Conservation (phyloP, 2,797 vertebrate species). For the Microtus obscurus region DNA sequence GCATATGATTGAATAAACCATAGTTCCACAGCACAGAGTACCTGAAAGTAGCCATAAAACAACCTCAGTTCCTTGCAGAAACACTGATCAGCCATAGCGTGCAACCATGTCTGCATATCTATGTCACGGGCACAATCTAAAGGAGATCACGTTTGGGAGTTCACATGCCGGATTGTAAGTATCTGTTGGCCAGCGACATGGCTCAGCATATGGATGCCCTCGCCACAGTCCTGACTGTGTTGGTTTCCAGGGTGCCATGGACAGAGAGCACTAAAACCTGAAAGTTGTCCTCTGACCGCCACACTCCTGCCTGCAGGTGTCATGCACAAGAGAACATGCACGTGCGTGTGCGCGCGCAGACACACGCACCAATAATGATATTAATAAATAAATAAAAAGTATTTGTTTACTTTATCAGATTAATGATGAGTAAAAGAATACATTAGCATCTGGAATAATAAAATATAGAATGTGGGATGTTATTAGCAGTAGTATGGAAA, state of each 20-base stretch:
- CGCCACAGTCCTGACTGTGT: background rate
- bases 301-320: background rate
- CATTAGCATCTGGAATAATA: constrained; percentile 47
- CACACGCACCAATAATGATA: background rate
- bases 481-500: constrained; percentile 38
- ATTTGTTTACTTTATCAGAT: constrained; percentile 10
- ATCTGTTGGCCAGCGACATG: background rate
- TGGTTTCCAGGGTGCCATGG: background rate
- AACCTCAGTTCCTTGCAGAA: constrained; percentile 6
- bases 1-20: background rate
- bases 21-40: background rate
- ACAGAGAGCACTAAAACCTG: background rate
- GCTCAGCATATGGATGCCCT: background rate
- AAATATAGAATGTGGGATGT: constrained; percentile 13
- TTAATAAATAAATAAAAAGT: background rate
- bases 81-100: background rate
- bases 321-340: background rate
- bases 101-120: constrained; percentile 19
- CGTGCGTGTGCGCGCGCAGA: too few relatives aligned
- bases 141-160: background rate
- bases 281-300: background rate
- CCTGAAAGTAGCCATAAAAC: constrained; percentile 24
- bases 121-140: constrained; percentile 51
- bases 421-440: constrained; percentile 39
- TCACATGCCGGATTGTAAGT: background rate